phyloP scores from a whole-genome alignment of 1,140 invertebrate genomes.

The Leucophenga varia region DNA sequence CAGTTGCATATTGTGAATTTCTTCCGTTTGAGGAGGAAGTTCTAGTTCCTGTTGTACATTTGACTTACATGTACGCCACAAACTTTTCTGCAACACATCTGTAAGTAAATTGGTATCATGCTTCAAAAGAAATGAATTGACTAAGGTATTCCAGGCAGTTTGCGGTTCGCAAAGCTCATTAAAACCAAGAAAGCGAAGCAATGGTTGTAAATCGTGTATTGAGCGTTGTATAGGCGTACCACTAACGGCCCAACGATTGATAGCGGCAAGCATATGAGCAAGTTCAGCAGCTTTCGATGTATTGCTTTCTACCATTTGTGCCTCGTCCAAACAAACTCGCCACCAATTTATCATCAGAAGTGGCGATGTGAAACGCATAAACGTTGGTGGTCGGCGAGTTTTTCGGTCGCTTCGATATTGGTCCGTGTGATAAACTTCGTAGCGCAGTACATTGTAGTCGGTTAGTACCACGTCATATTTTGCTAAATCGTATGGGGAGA shows the following conservation, averaged over 20 bases:
- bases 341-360: slow-evolving; percentile 72
- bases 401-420: slow-evolving; percentile 32
- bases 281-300: slow-evolving; percentile 56
- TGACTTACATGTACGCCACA: slow-evolving; percentile 68
- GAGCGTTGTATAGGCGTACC: slow-evolving; percentile 73
- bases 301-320: slow-evolving; percentile 74
- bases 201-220: slow-evolving; percentile 67
- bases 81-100: slow-evolving; percentile 61
- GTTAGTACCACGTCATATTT: slow-evolving; percentile 75
- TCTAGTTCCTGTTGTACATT: slow-evolving; percentile 63
- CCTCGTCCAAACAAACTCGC: slow-evolving; percentile 80
- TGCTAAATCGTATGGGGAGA: slow-evolving; percentile 67
- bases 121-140: slow-evolving; percentile 61
- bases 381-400: slow-evolving; percentile 30
- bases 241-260: slow-evolving; percentile 76
- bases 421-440: slow-evolving; percentile 61
- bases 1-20: slow-evolving; percentile 57
- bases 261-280: slow-evolving; percentile 66
- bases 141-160: slow-evolving; percentile 61
- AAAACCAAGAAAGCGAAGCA: slow-evolving; percentile 67
- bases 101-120: slow-evolving; percentile 43
- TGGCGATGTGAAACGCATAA: slow-evolving; percentile 60
- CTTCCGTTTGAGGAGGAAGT: slow-evolving; percentile 58
- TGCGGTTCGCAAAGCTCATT: slow-evolving; percentile 18
- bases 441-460: slow-evolving; percentile 67